phyloP scores from a whole-genome alignment of 2,888 invertebrate species.

The Polietes domitor region DNA sequence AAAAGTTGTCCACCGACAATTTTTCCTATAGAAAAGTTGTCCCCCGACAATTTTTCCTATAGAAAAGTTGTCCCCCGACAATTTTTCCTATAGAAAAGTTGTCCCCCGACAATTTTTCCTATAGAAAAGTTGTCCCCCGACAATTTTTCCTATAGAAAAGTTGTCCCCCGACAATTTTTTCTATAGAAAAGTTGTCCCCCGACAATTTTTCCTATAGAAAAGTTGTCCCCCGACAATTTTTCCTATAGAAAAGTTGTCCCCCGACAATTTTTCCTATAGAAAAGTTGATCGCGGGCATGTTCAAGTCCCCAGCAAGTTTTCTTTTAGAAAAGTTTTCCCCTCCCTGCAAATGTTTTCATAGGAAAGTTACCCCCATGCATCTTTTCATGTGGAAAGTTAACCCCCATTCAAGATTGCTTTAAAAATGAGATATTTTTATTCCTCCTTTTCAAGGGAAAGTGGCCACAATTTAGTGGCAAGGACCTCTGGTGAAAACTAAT shows the following conservation, averaged over 20 bases:
- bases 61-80: neutral
- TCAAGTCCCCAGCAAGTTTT: neutral
- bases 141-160: neutral
- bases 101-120: neutral
- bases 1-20: too few species aligned
- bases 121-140: neutral
- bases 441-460: too few species aligned
- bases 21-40: neutral
- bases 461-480: neutral
- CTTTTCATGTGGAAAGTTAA: too few species aligned
- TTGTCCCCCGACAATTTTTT: neutral
- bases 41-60: neutral
- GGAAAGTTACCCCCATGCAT: neutral
- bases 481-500: neutral
- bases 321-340: neutral
- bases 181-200: neutral
- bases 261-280: neutral
- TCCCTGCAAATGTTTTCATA: neutral
- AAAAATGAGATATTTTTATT: neutral
- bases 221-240: neutral
- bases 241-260: neutral
- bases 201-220: neutral
- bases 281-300: neutral
- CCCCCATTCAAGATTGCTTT: neutral
- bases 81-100: neutral